phyloP scores from a whole-genome alignment of 2,797 vertebrate species.

The Sardinella longiceps region DNA sequence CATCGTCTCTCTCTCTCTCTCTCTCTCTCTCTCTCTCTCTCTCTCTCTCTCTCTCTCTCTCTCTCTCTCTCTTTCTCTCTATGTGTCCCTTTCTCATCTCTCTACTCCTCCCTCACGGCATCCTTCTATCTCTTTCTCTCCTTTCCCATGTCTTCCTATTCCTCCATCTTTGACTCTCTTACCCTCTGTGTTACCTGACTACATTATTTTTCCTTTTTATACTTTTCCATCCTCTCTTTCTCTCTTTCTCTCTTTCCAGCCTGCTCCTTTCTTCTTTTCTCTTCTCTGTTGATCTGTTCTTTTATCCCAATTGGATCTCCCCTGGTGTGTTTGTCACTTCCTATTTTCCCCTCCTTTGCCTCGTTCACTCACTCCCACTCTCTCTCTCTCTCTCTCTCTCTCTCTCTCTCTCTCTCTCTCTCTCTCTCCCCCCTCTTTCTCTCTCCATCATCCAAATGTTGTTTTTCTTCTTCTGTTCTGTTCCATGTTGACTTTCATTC shows the following conservation, averaged over 20 bases:
- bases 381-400: no score
- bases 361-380: neutral
- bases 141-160: neutral
- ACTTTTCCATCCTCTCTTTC: slow-evolving; percentile 2
- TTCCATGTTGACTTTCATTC: slow-evolving; percentile 32
- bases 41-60: slow-evolving; percentile 25
- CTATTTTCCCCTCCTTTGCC: neutral
- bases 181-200: neutral
- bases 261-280: neutral
- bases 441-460: slow-evolving; percentile 23
- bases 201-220: neutral
- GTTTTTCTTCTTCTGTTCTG: slow-evolving; percentile 42
- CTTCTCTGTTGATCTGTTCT: neutral
- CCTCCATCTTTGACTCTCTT: neutral
- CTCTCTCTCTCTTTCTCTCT: slow-evolving; percentile 4
- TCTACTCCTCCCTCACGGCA: neutral
- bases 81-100: neutral
- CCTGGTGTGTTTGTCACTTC: neutral
- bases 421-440: neutral
- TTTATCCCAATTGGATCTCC: neutral
- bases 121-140: neutral
- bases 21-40: slow-evolving; percentile 28
- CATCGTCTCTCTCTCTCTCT: neutral
- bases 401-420: neutral
- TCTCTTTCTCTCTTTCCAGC: slow-evolving; percentile 46